Evolutionary conservation across 23 tunicate genomes (phyloP).

Genomic region (Diplosoma virens): DNA sequence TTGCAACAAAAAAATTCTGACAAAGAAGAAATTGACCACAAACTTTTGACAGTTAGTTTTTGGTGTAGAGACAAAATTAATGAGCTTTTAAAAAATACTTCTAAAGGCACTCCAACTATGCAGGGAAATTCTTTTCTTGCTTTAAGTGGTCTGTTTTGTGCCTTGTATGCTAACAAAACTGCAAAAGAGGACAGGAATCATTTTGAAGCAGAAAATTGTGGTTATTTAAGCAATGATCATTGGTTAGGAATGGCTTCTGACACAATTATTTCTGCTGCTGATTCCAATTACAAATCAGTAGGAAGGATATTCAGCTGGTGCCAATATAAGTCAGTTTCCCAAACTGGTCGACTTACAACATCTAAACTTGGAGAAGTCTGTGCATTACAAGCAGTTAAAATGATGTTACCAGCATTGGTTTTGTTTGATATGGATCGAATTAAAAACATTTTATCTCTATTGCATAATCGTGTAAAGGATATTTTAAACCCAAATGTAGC

Average conservation of each 20-base stretch:
- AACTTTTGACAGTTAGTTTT: slow-evolving; percentile 25
- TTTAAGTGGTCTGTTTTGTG: slow-evolving; percentile 45
- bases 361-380: slow-evolving; percentile 67
- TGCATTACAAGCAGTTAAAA: slow-evolving; percentile 48
- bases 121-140: slow-evolving; percentile 78
- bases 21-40: slow-evolving; percentile 39
- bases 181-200: not conserved
- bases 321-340: slow-evolving; percentile 67
- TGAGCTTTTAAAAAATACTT: slow-evolving; percentile 43
- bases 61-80: slow-evolving; percentile 77
- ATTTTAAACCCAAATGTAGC: not conserved
- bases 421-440: slow-evolving; percentile 17
- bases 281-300: slow-evolving; percentile 27
- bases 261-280: slow-evolving; percentile 52
- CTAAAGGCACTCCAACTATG: slow-evolving; percentile 71
- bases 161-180: not conserved
- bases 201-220: slow-evolving; percentile 15
- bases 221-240: slow-evolving; percentile 48
- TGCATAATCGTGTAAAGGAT: not conserved
- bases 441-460: not conserved
- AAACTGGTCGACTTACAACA: slow-evolving; percentile 53
- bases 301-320: slow-evolving; percentile 83
- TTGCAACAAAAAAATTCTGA: slow-evolving; percentile 41
- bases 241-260: slow-evolving; percentile 63
- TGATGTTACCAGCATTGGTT: slow-evolving; percentile 11